Percentiles rank a stretch among this genome's conserved stretches.
phyloP scores from a whole-genome alignment of 2,113 vertebrate genomes.

The Speoplatyrhinus poulsoni region DNA sequence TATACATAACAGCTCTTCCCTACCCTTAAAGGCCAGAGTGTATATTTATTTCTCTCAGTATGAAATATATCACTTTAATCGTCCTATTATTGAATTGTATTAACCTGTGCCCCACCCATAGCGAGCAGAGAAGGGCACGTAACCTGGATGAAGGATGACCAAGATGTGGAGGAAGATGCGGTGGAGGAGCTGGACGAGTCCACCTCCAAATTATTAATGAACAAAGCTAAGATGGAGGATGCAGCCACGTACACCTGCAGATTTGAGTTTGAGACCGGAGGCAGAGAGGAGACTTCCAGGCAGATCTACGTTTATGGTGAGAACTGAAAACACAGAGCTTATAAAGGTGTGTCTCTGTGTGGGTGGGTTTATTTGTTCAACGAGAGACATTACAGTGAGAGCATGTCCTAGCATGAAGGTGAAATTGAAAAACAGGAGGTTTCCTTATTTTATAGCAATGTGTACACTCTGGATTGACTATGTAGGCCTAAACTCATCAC shows the following conservation, averaged over 20 bases:
- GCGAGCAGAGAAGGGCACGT: conserved; percentile 57
- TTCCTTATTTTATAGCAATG: too few relatives aligned
- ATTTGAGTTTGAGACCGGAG: conserved; percentile 22
- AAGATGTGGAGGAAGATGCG: conserved; percentile 33
- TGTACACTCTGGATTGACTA: too few relatives aligned
- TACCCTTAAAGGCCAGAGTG: background rate
- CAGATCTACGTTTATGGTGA: conserved; percentile 67
- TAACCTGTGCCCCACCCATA: conserved; percentile 7
- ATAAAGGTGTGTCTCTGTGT: background rate
- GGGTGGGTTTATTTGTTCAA: background rate
- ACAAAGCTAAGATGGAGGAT: conserved; percentile 39
- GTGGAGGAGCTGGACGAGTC: conserved; percentile 56
- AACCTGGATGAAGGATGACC: conserved; percentile 60
- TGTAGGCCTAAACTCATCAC: too few relatives aligned
- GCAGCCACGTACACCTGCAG: conserved; percentile 62
- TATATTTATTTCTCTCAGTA: background rate
- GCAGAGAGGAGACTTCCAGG: fast-evolving
- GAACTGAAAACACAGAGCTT: conserved; percentile 13
- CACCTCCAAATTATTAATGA: conserved; percentile 53
- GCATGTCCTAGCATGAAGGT: too few relatives aligned
- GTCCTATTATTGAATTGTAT: background rate
- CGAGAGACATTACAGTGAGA: background rate
- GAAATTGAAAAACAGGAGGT: too few relatives aligned
- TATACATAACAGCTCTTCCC: background rate
- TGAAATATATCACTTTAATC: background rate